A percentile compares a stretch with the other conserved stretches of the same genome.
Conservation (phyloP, 2,888 invertebrate genomes). For the Agonopterix alstromeriana region DNA sequence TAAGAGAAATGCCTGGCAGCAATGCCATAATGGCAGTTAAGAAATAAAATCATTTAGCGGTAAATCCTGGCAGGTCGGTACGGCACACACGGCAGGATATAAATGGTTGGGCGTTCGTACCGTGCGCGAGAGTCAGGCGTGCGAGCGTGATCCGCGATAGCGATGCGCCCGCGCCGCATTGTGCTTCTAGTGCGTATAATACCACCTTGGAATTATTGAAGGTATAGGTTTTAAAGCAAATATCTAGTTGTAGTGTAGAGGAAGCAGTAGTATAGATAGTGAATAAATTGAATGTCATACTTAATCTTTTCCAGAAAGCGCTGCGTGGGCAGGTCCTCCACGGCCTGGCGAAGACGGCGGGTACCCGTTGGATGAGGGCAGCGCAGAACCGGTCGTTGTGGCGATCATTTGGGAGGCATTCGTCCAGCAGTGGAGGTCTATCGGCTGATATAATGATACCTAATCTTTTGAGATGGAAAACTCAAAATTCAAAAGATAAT, state of each 20-base stretch:
- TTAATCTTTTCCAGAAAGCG: too few species aligned
- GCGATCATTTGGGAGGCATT: too few species aligned
- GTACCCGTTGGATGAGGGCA: too few species aligned
- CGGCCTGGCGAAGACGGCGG: too few species aligned
- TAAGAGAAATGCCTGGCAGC: constrained; percentile 1
- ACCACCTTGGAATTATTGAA: neutral
- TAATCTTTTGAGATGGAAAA: too few species aligned
- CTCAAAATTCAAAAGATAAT: too few species aligned
- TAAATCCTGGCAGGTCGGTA: constrained; percentile 6
- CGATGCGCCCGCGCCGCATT: constrained; percentile 2
- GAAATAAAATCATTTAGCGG: constrained; percentile 23
- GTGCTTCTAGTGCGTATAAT: neutral
- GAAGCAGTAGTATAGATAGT: neutral
- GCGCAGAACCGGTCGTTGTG: too few species aligned
- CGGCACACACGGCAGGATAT: constrained; percentile 11
- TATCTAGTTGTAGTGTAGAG: too few species aligned
- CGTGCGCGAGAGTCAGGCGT: constrained; percentile 13
- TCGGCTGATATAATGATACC: too few species aligned
- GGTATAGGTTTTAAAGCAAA: too few species aligned
- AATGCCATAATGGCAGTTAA: constrained; percentile 3
- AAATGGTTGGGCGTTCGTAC: constrained; percentile 22
- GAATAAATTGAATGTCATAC: neutral
- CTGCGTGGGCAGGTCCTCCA: too few species aligned
- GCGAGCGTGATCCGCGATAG: constrained; percentile 16
- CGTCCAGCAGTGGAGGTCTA: too few species aligned